Evolutionary conservation across 2,888 invertebrate species (phyloP).

Genomic region (Stenolophus ochropezus): DNA sequence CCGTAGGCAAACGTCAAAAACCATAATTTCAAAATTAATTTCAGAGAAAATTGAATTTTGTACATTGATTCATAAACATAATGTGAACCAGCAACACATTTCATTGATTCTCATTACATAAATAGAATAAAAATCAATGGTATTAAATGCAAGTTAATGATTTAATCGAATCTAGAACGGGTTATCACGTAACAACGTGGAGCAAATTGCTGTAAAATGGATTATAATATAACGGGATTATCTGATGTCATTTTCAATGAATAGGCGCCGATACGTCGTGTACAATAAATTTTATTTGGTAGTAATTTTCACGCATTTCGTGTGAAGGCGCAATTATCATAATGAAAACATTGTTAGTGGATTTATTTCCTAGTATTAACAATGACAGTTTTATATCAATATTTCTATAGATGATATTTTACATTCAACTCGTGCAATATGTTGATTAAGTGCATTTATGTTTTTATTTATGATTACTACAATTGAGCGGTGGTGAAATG

Average conservation of each 20-base stretch:
- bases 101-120: background rate
- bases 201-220: constrained; percentile 34
- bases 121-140: background rate
- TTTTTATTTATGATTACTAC: background rate
- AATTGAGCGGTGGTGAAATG: background rate
- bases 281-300: background rate
- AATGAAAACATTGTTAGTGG: background rate
- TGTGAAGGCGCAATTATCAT: background rate
- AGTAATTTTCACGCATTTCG: background rate
- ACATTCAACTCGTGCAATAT: background rate
- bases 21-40: too few species aligned
- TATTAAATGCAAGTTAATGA: constrained; percentile 8
- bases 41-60: too few species aligned
- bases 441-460: background rate
- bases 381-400: background rate
- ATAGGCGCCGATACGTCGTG: background rate
- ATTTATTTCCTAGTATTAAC: background rate
- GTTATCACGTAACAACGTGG: background rate
- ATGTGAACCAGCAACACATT: too few species aligned
- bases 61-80: background rate
- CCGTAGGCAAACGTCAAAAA: too few species aligned
- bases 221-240: constrained; percentile 38
- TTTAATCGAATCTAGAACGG: background rate
- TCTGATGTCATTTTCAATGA: constrained; percentile 29
- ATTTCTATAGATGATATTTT: background rate